Evolutionary conservation across 2,888 invertebrate genomes (phyloP).

Genomic region (Phaonia tiefii): DNA sequence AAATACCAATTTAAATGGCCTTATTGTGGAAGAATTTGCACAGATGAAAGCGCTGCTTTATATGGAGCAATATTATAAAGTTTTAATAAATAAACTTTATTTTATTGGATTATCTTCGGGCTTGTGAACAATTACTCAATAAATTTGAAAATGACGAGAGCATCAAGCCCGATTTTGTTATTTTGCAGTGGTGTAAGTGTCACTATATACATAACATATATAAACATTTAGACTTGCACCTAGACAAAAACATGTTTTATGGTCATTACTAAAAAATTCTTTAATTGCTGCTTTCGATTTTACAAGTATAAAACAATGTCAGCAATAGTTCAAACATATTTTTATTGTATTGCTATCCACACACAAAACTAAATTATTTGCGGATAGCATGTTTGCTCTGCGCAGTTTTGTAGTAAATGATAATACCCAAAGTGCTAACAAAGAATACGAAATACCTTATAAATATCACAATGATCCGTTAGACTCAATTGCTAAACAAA

Average conservation of each 20-base stretch:
- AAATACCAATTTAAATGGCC: conserved; percentile 18
- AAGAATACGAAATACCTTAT: too few relatives aligned
- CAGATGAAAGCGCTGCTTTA: conserved; percentile 18
- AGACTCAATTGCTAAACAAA: too few relatives aligned
- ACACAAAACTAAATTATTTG: too few relatives aligned
- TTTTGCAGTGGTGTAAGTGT: conserved; percentile 35
- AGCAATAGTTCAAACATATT: conserved; percentile 36
- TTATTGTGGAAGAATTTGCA: not conserved
- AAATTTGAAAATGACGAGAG: not conserved
- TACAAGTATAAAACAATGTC: not conserved
- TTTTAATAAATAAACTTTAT: conserved; percentile 19
- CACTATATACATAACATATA: not conserved
- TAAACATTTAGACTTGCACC: conserved; percentile 10
- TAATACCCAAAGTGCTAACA: too few relatives aligned
- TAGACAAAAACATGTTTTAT: conserved; percentile 24
- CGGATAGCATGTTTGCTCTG: too few relatives aligned
- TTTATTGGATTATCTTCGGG: not conserved
- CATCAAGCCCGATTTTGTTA: too few relatives aligned
- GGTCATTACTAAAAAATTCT: conserved; percentile 21
- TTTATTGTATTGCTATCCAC: not conserved
- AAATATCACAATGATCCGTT: too few relatives aligned
- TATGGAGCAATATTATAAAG: conserved; percentile 20
- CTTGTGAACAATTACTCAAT: conserved; percentile 6
- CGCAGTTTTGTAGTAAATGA: too few relatives aligned
- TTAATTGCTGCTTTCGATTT: conserved; percentile 27